Evolutionary conservation across 2,888 invertebrate genomes (phyloP), one percentile per base, ranked within the genome.

Genomic region (Rhogogaster chlorosoma): DNA sequence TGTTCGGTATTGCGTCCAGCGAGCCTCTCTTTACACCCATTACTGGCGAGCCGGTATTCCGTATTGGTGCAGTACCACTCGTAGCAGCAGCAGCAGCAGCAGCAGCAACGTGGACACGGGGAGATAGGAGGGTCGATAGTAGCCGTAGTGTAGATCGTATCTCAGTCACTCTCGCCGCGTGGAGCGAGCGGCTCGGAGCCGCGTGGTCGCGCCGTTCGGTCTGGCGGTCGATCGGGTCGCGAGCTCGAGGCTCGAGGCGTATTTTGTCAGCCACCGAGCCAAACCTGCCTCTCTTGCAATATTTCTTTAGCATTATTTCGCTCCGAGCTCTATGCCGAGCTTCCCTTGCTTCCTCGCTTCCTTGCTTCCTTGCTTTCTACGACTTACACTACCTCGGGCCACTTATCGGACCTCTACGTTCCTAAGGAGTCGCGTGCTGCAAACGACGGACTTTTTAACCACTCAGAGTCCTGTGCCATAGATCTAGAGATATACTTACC

Each of bases 191-290:
- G 26, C 6, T n/a, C 42, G 75, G 53, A 49, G 78, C 53, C 75
- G 75, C 75, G 77, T 80, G 80, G 80, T 80, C 80, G 80, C 80
- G 80, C 80, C 80, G 22, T 80, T 80, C 57, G 61, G 80, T 80
- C 80, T 80, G 80, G n/a, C 80, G 80, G 57, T 80, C 80, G 61
- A 80, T 38, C 61, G 49, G 80, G 80, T 80, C 57, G 61, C 18
- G n/a, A n/a, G n/a, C n/a, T n/a, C n/a, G n/a, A n/a, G 80, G 61
- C 80, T 38, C 36, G 42, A 61, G 80, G 57, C 57, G 57, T 61
- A 57, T 61, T 57, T 80, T 53, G 77, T 73, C 36, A 73, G 38
- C 22, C 71, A 67, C 29, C 67, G 29, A 67, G 29, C 67, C 67
- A 26, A 26, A 61, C 61, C 42, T 42, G 38, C 42, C 38, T 38